Conservation (phyloP, 2,888 invertebrate species). For the Latrodectus hesperus region DNA sequence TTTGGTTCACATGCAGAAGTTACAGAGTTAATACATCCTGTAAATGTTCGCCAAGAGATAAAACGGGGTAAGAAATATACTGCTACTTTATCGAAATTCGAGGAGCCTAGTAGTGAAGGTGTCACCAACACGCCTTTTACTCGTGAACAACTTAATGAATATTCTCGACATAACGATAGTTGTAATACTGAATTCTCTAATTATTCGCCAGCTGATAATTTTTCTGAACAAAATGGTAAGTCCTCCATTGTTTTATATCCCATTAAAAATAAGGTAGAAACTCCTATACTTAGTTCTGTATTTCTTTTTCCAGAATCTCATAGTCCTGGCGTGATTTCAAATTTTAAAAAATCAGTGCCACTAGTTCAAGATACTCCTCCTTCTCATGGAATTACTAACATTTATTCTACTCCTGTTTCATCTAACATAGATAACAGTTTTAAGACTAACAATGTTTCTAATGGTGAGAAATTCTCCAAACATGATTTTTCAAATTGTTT, state of each 20-base stretch:
- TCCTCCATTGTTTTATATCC: conserved; percentile 5
- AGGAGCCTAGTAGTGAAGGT: conserved; percentile 1
- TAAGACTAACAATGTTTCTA: not conserved
- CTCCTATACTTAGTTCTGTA: conserved; percentile 39
- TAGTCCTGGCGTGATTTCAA: conserved; percentile 2
- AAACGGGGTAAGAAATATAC: conserved; percentile 23
- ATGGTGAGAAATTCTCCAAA: not conserved
- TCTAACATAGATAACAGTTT: not conserved
- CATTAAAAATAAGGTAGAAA: conserved; percentile 10
- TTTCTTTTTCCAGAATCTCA: conserved; percentile 55
- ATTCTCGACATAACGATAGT: not conserved
- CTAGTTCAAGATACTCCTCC: conserved; percentile 9
- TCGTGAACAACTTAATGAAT: not conserved
- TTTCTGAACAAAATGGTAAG: not conserved
- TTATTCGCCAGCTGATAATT: not conserved
- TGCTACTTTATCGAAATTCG: conserved; percentile 38
- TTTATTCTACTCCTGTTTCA: not conserved
- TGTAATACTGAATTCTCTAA: not conserved
- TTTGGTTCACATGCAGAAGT: not conserved
- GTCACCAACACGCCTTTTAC: not conserved
- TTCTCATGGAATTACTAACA: conserved; percentile 24
- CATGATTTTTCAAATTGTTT: conserved; percentile 58
- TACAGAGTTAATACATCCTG: not conserved
- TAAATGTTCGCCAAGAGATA: not conserved
- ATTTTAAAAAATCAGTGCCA: not conserved